Evolutionary conservation across 2,113 vertebrate genomes (phyloP).

Genomic region (Microtus oregoni): DNA sequence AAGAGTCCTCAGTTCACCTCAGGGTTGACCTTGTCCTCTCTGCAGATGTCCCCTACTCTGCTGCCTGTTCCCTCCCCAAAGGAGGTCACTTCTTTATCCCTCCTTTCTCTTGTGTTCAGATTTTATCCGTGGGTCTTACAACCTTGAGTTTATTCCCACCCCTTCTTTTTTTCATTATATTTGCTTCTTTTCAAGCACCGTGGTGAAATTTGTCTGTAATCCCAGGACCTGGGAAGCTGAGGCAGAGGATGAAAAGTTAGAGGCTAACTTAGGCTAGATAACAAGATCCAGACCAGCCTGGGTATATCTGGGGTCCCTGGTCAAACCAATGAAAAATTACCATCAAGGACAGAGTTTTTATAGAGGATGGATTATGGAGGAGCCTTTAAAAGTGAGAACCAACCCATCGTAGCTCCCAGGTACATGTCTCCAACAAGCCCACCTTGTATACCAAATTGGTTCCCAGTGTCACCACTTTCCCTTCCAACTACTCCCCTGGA

Average conservation of each 20-base stretch:
- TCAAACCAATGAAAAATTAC: not conserved
- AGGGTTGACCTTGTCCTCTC: fast-evolving
- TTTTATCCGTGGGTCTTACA: not conserved
- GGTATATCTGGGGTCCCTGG: not conserved
- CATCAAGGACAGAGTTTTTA: not conserved
- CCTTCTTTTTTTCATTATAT: not conserved
- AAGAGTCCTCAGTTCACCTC: fast-evolving
- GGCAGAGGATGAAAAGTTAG: not conserved
- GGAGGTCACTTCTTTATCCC: fast-evolving
- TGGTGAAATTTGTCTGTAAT: not conserved
- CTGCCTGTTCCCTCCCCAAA: fast-evolving
- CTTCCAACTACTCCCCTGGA: not conserved
- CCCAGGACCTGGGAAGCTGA: not conserved
- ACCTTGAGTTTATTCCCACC: not conserved
- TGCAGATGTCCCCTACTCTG: fast-evolving
- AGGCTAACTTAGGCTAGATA: not conserved
- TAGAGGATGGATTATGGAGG: not conserved
- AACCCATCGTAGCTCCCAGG: not conserved
- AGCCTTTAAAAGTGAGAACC: not conserved
- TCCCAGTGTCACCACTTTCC: fast-evolving
- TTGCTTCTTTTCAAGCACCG: not conserved
- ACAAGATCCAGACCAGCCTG: not conserved
- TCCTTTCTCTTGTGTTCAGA: not conserved
- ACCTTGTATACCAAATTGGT: not conserved
- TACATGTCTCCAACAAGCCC: not conserved